Percentiles rank a stretch among this genome's conserved stretches.
These are phyloP conservation scores for Linyphia triangularis DNA, from an alignment of 2,888 invertebrate genomes.

Conservation along the genomic window DNA sequence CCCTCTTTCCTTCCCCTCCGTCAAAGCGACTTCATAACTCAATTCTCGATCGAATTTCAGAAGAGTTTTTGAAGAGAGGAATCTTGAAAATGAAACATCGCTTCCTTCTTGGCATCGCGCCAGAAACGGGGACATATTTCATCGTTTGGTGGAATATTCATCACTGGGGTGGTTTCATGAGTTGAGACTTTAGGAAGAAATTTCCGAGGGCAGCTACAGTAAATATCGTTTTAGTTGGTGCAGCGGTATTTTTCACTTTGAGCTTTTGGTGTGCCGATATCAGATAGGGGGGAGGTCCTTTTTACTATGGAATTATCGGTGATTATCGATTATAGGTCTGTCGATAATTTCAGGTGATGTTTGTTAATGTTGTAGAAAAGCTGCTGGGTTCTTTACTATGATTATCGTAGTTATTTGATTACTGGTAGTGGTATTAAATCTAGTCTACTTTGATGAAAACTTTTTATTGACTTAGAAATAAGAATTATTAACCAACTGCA, in stretches of 20 bases:
- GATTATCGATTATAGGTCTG: background rate
- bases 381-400: no score
- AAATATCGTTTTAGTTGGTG: background rate
- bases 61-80: constrained; percentile 7
- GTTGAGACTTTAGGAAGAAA: background rate
- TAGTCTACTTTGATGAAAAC: no score
- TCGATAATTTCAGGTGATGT: constrained; percentile 1
- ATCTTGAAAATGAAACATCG: constrained; percentile 28
- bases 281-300: background rate
- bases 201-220: background rate
- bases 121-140: constrained; percentile 26
- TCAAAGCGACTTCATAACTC: constrained; percentile 26
- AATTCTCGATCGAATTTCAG: constrained; percentile 11
- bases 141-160: constrained; percentile 30
- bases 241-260: constrained; percentile 4
- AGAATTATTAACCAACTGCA: no score
- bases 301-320: constrained; percentile 2
- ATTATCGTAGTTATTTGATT: no score
- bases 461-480: no score
- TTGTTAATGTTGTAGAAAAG: no score
- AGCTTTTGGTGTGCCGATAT: background rate
- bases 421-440: no score
- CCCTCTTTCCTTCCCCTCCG: background rate
- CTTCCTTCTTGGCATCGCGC: constrained; percentile 35
- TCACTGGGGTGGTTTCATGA: constrained; percentile 11